Base-by-base conservation (phyloP, 2,888 invertebrate genomes). In the Tachystola acroxantha region DNA sequence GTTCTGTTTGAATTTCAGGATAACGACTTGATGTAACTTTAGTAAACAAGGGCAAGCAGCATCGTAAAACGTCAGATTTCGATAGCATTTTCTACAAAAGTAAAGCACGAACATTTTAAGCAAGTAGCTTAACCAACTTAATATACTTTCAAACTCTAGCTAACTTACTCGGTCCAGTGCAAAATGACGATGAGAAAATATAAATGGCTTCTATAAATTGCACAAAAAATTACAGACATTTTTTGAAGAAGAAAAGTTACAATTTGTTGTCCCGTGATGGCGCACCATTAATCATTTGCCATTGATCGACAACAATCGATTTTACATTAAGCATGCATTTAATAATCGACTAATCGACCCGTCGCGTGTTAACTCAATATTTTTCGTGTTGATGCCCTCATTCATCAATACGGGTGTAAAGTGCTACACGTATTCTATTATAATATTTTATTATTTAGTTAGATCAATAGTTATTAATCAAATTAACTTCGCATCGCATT, bases 261-360 rank as follows among this genome's bases (percentile, higher is more conserved):
- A 16, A 24, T 24, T 24, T 22, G 4, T 9, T 24, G 27, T 6
- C 27, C 37, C 58, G 54, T 62, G 64, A 48, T 48, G 36, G 34
- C 34, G 31, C 36, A 37, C 37, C 56, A 75, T 71, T 67, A 70
- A 73, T 77, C 72, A 72, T 53, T 50, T 48, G 3, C 36, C 53
- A 61, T 64, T 63, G 67, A 75, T 75, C 65, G 67, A 56, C 53
- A 64, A 57, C 61, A 58, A 73, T 76, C 69, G 73, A 72, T 68
- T 70, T 58, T 54, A 57, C 62, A 67, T 77, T 67, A 71, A 70
- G 68, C 68, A 72, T 64, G 65, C 64, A 62, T 73, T 75, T 73
- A 70, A 74, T 72, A 70, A 70, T 59, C 54, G 53, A 62, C 68
- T 73, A 79, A 78, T 77, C 65, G 75, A 57, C 49, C 45, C 39